Percentiles rank a stretch among this genome's conserved stretches.
phyloP scores from a whole-genome alignment of 1,140 invertebrate genomes.

The Xylocopa sonorina region DNA sequence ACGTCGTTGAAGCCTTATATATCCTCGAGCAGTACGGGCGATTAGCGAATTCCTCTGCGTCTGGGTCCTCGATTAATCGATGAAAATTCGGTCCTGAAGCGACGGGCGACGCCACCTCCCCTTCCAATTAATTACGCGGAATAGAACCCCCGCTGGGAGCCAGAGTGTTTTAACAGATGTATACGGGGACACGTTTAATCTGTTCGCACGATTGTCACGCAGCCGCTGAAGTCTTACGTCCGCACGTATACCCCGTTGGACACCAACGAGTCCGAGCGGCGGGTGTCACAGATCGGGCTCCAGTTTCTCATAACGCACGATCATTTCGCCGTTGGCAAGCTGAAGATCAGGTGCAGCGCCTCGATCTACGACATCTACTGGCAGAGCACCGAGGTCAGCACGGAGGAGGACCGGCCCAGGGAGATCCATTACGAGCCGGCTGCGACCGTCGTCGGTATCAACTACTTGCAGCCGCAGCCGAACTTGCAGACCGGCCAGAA shows the following conservation, averaged over 20 bases:
- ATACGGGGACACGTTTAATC: constrained; percentile 10
- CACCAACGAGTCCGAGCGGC: constrained; percentile 73
- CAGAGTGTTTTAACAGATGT: constrained; percentile 4
- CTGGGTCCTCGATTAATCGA: constrained; percentile 11
- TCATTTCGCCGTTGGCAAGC: constrained; percentile 83
- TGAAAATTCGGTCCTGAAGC: constrained; percentile 1
- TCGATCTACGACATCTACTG: constrained; percentile 85
- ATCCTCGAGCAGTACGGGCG: neutral
- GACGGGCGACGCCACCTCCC: neutral
- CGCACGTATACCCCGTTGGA: constrained; percentile 70
- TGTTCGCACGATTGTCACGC: constrained; percentile 16
- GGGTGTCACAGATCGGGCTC: constrained; percentile 78
- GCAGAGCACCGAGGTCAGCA: constrained; percentile 84
- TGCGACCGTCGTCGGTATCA: constrained; percentile 78
- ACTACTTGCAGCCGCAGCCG: constrained; percentile 79
- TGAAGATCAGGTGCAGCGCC: constrained; percentile 85
- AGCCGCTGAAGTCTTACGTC: constrained; percentile 71
- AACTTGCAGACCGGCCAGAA: constrained; percentile 80
- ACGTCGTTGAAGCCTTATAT: constrained; percentile 14
- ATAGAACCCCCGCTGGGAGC: neutral
- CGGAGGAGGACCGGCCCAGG: constrained; percentile 81
- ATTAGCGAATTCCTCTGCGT: constrained; percentile 2
- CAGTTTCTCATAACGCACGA: constrained; percentile 82
- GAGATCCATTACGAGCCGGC: constrained; percentile 71
- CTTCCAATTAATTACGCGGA: constrained; percentile 8